Conservation (phyloP, 2,797 vertebrate species). For the Natrix natrix region DNA sequence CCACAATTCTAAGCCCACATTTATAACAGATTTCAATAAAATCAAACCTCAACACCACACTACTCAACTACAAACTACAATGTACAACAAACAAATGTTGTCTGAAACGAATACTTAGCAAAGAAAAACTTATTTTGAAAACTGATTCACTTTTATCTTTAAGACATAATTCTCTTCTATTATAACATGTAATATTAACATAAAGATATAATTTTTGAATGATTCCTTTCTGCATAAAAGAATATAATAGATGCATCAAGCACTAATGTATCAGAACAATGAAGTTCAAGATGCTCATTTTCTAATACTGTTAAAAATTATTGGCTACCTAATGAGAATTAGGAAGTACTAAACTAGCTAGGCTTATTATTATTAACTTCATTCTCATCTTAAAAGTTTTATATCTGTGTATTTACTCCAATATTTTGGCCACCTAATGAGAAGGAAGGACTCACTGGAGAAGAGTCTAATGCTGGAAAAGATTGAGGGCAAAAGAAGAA, state of each 20-base stretch:
- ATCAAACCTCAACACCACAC: background rate
- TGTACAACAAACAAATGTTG: background rate
- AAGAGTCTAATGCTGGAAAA: too few relatives aligned
- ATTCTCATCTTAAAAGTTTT: background rate
- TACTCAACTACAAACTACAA: background rate
- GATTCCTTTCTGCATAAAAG: background rate
- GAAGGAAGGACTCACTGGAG: too few relatives aligned
- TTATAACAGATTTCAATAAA: background rate
- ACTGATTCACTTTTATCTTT: background rate
- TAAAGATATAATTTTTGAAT: background rate
- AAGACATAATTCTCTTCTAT: background rate
- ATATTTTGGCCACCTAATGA: too few relatives aligned
- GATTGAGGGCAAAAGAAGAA: too few relatives aligned
- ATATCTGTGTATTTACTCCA: background rate
- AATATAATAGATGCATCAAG: background rate
- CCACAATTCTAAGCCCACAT: background rate
- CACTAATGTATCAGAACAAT: background rate
- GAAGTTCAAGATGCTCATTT: background rate
- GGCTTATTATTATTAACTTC: background rate
- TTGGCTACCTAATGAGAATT: background rate
- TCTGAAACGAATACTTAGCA: background rate
- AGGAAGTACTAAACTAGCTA: background rate
- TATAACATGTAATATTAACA: background rate
- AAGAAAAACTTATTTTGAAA: background rate
- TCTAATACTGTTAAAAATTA: background rate